These are phyloP conservation scores for Ophiodon elongatus DNA, from an alignment of 2,113 vertebrate genomes.

Conservation along the genomic window DNA sequence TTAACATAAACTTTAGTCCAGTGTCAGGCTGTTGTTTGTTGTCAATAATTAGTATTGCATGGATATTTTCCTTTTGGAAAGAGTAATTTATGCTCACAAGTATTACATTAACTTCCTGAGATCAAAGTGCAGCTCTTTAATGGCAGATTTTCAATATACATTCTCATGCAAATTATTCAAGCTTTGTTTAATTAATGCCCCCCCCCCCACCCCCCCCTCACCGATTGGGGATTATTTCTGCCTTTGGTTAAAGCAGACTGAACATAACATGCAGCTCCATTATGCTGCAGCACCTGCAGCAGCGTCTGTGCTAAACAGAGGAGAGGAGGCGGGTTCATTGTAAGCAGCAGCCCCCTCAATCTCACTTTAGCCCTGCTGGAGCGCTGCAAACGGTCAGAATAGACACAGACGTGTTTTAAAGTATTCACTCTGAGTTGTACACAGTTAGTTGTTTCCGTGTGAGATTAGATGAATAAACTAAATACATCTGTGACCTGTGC, in stretches of 20 bases:
- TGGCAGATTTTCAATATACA: background rate
- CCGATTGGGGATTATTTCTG: background rate
- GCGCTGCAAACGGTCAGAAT: slow-evolving; percentile 4
- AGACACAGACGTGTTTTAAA: background rate
- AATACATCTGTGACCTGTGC: background rate
- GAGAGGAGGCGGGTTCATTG: slow-evolving; percentile 32
- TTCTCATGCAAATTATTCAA: background rate
- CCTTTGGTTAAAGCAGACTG: background rate
- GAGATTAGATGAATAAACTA: background rate
- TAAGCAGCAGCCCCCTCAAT: slow-evolving; percentile 51
- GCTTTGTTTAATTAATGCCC: background rate
- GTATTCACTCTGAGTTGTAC: background rate
- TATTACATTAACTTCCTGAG: background rate
- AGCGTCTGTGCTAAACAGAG: slow-evolving; percentile 26
- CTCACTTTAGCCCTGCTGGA: slow-evolving; percentile 37
- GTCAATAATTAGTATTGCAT: background rate
- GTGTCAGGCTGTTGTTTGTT: background rate
- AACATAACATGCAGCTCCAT: background rate
- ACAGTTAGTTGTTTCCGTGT: background rate
- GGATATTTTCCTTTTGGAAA: background rate
- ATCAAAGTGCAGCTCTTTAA: background rate
- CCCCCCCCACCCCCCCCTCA: background rate
- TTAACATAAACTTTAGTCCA: background rate
- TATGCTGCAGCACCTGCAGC: slow-evolving; percentile 28
- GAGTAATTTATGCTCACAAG: no score